Evolutionary conservation across 2,888 invertebrate species (phyloP), one percentile per base, ranked within the genome.

Genomic region (Pristionchus maxplancki): DNA sequence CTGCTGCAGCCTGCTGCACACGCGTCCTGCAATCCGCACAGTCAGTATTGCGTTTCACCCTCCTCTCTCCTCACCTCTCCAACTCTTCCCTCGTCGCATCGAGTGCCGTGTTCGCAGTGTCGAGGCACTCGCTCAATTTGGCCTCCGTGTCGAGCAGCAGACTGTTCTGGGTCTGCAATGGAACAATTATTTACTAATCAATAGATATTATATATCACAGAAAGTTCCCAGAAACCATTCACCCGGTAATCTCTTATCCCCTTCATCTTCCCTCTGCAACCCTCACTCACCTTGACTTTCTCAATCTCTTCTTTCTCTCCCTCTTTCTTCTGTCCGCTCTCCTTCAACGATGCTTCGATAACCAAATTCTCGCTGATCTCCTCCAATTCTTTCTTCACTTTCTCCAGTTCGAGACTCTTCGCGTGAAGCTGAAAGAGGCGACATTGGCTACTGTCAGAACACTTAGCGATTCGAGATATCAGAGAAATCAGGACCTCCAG

Each of bases 81-180:
- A 40, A 20, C 64, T 9, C 9, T 53, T 44, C 1, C 62, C 6
- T 17, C 64, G 3, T 11, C 40, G 11, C 81, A 6, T 37, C 64
- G 4, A 40, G n/a, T 28, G 9, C 53, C n/a, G 13, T 31, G 64
- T 85, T 85, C 11, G 28, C 31, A 31, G 40, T n/a, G 9, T 85
- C 64, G 11, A 85, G 40, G 40, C 62, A 62, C 2, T 85, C 85
- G 40, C 4, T n/a, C 64, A 85, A 9, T 24, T 34, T 62, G 28
- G 64, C 13, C 31, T 85, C 85, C 0, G 40, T 40, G 62, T 85
- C 85, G 28, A 64, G 11, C 85, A 85, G 64, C 28, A 85, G 64
- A 40, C 28, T 44, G 85, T 85, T 85, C 85, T 85, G 85, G 5
- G 15, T 37, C 85, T 85, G 62, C 2, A 53, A 44, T 34, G 0